Conservation (phyloP, 2,113 vertebrate species). For the Cryptotis parvus region DNA sequence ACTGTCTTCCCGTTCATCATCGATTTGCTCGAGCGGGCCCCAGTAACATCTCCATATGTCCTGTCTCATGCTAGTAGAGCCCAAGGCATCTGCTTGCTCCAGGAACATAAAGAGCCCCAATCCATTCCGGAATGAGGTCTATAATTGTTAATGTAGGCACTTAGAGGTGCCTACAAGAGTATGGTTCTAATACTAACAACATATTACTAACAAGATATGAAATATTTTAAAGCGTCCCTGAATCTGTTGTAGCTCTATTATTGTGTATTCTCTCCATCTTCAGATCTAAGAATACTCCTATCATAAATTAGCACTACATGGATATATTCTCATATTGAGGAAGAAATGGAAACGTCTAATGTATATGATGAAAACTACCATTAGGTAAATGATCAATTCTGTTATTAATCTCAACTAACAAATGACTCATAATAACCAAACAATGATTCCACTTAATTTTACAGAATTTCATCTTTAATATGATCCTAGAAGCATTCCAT, state of each 20-base stretch:
- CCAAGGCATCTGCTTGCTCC: no score
- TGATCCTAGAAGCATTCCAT: not conserved
- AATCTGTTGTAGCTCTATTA: not conserved
- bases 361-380: slow-evolving; percentile 3
- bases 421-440: slow-evolving; percentile 20
- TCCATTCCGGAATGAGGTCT: no score
- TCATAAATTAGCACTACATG: slow-evolving; percentile 24
- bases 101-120: no score
- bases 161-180: no score
- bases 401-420: not conserved
- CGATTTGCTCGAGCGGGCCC: no score
- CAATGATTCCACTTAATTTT: not conserved
- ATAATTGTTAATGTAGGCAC: no score
- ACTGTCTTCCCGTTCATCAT: no score
- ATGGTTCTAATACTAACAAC: not conserved
- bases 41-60: no score
- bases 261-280: not conserved
- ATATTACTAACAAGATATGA: not conserved
- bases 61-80: no score
- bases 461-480: slow-evolving; percentile 34
- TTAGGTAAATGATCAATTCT: slow-evolving; percentile 36
- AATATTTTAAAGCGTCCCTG: not conserved
- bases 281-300: not conserved
- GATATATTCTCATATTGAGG: not conserved
- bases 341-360: slow-evolving; percentile 10